Evolutionary conservation across 92 coral and sea anemone genomes (phyloP).

Genomic region (Epizoanthus ramosus): DNA sequence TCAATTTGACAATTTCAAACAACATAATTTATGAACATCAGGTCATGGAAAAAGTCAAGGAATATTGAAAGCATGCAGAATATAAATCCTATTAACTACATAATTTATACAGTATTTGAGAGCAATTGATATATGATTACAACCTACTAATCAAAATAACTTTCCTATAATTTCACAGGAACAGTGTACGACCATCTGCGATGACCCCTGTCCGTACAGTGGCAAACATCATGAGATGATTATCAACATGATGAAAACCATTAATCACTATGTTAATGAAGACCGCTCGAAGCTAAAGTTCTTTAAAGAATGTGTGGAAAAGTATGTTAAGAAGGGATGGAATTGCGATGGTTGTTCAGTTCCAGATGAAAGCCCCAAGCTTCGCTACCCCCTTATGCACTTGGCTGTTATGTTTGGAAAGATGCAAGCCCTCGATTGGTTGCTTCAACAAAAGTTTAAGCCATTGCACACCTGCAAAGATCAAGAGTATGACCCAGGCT

Average conservation of each 20-base stretch:
- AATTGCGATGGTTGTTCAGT: conserved; percentile 22
- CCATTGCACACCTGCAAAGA: conserved; percentile 1
- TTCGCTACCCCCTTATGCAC: conserved; percentile 30
- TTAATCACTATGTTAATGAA: background rate
- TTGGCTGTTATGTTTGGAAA: conserved; percentile 36
- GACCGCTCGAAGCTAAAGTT: conserved; percentile 3
- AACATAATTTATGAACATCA: no score
- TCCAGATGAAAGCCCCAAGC: conserved; percentile 27
- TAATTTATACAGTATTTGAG: no score
- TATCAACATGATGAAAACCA: background rate
- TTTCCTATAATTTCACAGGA: background rate
- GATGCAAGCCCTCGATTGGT: conserved; percentile 21
- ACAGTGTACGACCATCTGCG: conserved; percentile 30
- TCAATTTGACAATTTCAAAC: no score
- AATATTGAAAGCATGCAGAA: no score
- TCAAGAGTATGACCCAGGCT: conserved; percentile 5
- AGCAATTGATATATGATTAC: no score
- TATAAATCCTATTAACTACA: no score
- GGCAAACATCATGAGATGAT: conserved; percentile 37
- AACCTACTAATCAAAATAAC: background rate
- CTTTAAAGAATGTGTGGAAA: conserved; percentile 29
- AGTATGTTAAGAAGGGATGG: conserved; percentile 14
- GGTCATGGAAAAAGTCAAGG: no score
- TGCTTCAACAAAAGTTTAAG: conserved; percentile 11
- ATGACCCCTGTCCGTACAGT: conserved; percentile 31